Evolutionary conservation across 2,888 invertebrate genomes (phyloP).

Genomic region (Villa cingulata): DNA sequence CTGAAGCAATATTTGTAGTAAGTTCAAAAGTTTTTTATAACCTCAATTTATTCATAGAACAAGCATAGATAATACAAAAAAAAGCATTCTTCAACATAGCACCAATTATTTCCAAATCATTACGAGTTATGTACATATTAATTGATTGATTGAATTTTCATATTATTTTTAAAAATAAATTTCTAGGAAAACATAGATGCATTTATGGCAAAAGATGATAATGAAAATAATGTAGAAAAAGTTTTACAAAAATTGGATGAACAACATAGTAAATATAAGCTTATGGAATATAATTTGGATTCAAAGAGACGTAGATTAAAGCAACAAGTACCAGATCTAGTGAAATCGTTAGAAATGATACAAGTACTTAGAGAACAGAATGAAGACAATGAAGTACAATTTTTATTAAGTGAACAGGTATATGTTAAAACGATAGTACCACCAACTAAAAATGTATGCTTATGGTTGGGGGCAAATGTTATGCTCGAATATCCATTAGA

Average conservation of each 20-base stretch:
- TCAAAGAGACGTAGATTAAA: constrained; percentile 76
- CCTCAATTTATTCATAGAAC: neutral
- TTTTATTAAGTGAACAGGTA: constrained; percentile 85
- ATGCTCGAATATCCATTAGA: constrained; percentile 92
- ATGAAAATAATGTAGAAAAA: constrained; percentile 68
- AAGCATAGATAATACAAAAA: neutral
- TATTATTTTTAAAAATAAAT: constrained; percentile 5
- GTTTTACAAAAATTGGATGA: constrained; percentile 81
- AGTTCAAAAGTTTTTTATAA: constrained; percentile 37
- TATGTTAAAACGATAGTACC: constrained; percentile 70
- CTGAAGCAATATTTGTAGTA: constrained; percentile 79
- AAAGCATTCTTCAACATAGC: too few species aligned
- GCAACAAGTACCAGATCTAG: constrained; percentile 88
- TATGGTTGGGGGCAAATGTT: constrained; percentile 84
- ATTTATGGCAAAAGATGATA: constrained; percentile 75
- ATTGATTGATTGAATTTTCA: too few species aligned
- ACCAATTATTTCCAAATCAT: too few species aligned
- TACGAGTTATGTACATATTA: too few species aligned
- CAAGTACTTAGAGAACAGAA: constrained; percentile 72
- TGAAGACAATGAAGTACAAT: constrained; percentile 67
- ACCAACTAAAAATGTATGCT: constrained; percentile 76
- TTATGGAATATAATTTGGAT: constrained; percentile 86
- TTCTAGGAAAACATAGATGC: constrained; percentile 85
- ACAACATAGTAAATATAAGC: constrained; percentile 90
- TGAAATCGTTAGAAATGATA: constrained; percentile 82